Conservation (phyloP, 2,888 invertebrate genomes). For the Polydrusus tereticollis region DNA sequence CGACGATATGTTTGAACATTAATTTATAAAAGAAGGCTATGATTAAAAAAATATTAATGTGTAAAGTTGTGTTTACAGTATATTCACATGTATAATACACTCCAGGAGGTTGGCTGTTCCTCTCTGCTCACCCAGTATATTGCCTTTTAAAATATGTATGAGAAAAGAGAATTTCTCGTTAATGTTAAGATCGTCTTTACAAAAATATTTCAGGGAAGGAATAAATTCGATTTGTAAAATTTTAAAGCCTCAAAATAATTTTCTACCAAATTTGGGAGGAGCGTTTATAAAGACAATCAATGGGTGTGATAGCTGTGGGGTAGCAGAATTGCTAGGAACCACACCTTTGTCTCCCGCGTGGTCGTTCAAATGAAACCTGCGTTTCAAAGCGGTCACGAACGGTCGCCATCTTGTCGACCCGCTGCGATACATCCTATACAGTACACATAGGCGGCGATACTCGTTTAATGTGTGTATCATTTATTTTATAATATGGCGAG, state of each 20-base stretch:
- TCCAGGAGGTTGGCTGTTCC: no score
- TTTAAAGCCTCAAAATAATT: constrained; percentile 21
- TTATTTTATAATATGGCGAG: background rate
- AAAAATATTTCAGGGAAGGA: background rate
- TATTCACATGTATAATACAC: no score
- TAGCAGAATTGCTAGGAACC: constrained; percentile 58
- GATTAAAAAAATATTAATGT: no score
- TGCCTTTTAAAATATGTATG: no score
- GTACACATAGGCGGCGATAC: constrained; percentile 47
- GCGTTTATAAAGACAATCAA: constrained; percentile 62
- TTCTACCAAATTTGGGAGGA: constrained; percentile 57
- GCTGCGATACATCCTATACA: constrained; percentile 53
- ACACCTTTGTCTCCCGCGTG: constrained; percentile 63
- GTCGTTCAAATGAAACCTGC: constrained; percentile 52
- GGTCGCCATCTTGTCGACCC: constrained; percentile 62
- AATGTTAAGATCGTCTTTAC: no score
- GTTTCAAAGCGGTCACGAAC: constrained; percentile 51
- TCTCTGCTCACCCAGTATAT: no score
- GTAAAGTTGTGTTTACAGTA: no score
- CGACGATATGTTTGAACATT: no score
- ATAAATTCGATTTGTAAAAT: constrained; percentile 26
- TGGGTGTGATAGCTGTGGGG: constrained; percentile 61
- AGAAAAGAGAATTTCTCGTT: no score
- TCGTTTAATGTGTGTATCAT: background rate
- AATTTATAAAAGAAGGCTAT: no score